Conservation (phyloP, 1,140 invertebrate genomes). For the Trypoxylus dichotomus region DNA sequence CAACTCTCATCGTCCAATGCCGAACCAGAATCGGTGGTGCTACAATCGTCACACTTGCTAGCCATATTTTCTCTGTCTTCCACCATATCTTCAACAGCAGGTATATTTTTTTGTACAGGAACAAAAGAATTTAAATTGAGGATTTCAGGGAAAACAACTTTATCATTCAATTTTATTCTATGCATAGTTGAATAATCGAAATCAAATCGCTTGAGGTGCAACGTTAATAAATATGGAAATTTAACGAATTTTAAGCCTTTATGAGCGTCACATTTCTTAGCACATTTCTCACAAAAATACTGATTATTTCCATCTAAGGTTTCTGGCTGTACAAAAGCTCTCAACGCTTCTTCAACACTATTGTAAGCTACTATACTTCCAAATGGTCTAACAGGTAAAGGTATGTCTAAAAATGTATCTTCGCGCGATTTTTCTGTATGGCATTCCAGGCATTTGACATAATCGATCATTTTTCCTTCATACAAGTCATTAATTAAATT, state of each 20-base stretch:
- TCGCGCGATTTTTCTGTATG: slow-evolving; percentile 79
- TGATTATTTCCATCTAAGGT: slow-evolving; percentile 85
- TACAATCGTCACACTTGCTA: slow-evolving; percentile 65
- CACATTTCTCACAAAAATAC: slow-evolving; percentile 87
- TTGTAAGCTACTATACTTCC: slow-evolving; percentile 77
- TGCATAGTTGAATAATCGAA: slow-evolving; percentile 87
- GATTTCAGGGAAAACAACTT: slow-evolving; percentile 81
- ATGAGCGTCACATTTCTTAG: slow-evolving; percentile 88
- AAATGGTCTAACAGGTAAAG: slow-evolving; percentile 84
- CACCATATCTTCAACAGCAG: slow-evolving; percentile 51
- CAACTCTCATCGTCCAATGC: slow-evolving; percentile 68
- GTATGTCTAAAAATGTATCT: slow-evolving; percentile 88
- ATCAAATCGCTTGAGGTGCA: slow-evolving; percentile 90
- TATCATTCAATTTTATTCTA: slow-evolving; percentile 89
- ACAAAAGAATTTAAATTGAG: slow-evolving; percentile 82
- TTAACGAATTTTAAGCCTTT: slow-evolving; percentile 88
- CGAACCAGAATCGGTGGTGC: slow-evolving; percentile 70
- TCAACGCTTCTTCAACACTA: slow-evolving; percentile 83
- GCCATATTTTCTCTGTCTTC: slow-evolving; percentile 54
- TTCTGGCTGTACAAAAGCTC: slow-evolving; percentile 86
- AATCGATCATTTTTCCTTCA: slow-evolving; percentile 86
- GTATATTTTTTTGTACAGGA: slow-evolving; percentile 46
- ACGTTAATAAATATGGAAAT: slow-evolving; percentile 85
- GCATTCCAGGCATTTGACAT: slow-evolving; percentile 90
- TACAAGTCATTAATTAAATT: slow-evolving; percentile 76